phyloP scores from a whole-genome alignment of 2,797 vertebrate genomes.

The Labeo calbasu region DNA sequence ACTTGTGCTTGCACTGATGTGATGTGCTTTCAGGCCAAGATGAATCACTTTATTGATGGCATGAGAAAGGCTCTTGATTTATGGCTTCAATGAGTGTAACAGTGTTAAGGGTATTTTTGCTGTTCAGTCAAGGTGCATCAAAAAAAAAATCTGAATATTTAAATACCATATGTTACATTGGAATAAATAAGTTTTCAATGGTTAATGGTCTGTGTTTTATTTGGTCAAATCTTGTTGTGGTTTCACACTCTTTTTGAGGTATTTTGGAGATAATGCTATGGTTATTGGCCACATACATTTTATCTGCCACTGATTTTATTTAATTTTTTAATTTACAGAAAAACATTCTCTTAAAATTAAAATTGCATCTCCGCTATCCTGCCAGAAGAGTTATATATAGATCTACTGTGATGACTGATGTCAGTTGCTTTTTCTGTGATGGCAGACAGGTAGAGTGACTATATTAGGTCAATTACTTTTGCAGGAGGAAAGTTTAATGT shows the following conservation, averaged over 20 bases:
- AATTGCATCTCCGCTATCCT: not conserved
- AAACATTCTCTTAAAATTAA: not conserved
- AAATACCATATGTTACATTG: not conserved
- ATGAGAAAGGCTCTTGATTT: not conserved
- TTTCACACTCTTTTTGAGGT: not conserved
- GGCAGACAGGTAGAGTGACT: too few species aligned
- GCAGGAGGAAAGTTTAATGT: not conserved
- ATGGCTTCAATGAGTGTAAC: not conserved
- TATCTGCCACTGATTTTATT: not conserved
- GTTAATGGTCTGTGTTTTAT: not conserved
- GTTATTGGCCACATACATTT: not conserved
- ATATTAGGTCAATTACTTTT: not conserved
- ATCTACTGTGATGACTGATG: not conserved
- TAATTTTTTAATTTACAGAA: too few species aligned
- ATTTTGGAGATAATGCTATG: not conserved
- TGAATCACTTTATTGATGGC: not conserved
- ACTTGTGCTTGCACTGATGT: not conserved
- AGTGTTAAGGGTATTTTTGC: not conserved
- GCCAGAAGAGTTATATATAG: not conserved
- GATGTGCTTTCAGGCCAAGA: conserved; percentile 5
- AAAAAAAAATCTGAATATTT: not conserved
- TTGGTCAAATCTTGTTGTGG: not conserved
- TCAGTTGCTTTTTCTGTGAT: not conserved
- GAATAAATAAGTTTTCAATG: not conserved
- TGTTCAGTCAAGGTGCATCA: not conserved